phyloP scores from a whole-genome alignment of 2,113 vertebrate genomes.

The Micromys minutus region DNA sequence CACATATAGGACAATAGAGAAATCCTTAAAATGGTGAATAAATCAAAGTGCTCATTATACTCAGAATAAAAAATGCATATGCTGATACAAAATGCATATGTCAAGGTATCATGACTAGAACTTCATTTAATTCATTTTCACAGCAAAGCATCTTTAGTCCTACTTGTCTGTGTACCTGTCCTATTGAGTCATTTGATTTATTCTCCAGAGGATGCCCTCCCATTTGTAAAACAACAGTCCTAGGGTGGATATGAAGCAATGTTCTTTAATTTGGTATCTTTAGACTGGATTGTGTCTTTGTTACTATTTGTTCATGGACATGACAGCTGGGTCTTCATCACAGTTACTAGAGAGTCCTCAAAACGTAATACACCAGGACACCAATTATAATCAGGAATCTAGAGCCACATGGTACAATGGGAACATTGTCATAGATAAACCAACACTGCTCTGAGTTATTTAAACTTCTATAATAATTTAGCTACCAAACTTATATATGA shows the following conservation, averaged over 20 bases:
- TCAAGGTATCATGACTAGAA: neutral
- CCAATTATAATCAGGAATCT: rapidly evolving
- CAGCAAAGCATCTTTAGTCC: neutral
- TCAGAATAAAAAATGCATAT: rapidly evolving
- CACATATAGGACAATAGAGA: neutral
- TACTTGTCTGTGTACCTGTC: neutral
- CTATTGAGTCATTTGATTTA: neutral
- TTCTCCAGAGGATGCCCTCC: neutral
- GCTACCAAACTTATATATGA: neutral
- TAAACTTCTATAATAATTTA: neutral
- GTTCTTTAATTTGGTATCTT: neutral
- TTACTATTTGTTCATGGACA: rapidly evolving
- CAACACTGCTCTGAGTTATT: neutral
- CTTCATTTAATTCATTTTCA: neutral
- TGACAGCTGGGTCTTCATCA: rapidly evolving
- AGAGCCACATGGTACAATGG: rapidly evolving
- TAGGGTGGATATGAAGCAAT: too few species aligned
- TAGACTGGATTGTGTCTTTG: too few species aligned
- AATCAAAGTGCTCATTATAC: rapidly evolving
- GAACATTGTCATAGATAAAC: rapidly evolving
- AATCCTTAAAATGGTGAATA: neutral
- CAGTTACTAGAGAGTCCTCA: too few species aligned
- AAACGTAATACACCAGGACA: neutral
- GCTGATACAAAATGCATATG: rapidly evolving
- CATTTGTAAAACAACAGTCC: neutral